Conservation (phyloP, 2,113 vertebrate species). For the Oenanthe melanoleuca region DNA sequence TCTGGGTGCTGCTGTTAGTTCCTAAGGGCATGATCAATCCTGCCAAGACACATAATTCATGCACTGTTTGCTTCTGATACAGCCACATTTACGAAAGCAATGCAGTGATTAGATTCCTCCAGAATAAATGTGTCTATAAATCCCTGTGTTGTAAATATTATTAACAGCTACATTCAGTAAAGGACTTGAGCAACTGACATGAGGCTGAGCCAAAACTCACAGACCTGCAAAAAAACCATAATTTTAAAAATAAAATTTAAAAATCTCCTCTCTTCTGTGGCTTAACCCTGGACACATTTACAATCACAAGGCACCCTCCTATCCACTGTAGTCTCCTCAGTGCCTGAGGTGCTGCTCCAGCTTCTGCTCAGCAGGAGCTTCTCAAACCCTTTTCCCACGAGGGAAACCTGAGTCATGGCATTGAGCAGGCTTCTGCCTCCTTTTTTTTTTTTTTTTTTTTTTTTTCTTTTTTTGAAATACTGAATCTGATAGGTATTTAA, state of each 20-base stretch:
- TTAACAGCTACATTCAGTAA: neutral
- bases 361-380: neutral
- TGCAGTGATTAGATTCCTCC: constrained; percentile 39
- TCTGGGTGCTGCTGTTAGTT: constrained; percentile 54
- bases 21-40: constrained; percentile 40
- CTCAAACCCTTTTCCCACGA: neutral
- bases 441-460: neutral
- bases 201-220: neutral
- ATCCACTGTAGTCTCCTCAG: neutral
- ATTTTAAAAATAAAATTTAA: neutral
- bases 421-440: neutral
- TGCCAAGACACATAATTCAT: constrained; percentile 19
- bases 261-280: neutral
- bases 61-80: constrained; percentile 35
- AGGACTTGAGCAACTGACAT: neutral
- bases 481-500: neutral
- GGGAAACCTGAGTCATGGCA: neutral
- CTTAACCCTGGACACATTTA: neutral
- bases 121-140: constrained; percentile 49
- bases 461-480: neutral
- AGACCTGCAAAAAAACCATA: neutral
- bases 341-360: neutral
- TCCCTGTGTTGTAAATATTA: neutral
- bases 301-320: neutral
- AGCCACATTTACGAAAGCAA: constrained; percentile 32